Conservation (phyloP, 2,113 vertebrate species). For the Daubentonia madagascariensis region DNA sequence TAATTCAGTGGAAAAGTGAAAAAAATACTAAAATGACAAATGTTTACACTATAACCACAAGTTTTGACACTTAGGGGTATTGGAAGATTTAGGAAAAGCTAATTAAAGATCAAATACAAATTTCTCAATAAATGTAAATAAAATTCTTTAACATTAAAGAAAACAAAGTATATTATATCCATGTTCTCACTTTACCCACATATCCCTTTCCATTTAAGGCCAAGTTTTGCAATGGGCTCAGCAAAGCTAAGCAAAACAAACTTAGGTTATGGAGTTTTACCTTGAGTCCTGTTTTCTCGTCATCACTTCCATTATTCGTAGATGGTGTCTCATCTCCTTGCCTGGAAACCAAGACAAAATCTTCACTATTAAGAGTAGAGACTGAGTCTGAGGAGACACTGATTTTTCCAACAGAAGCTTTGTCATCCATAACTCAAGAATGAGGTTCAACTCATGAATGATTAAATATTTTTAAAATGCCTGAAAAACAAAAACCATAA, state of each 20-base stretch:
- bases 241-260: conserved; percentile 72
- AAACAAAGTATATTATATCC: not conserved
- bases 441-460: conserved; percentile 95
- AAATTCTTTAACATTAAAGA: not conserved
- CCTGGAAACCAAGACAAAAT: conserved; percentile 99
- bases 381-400: conserved; percentile 99
- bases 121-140: not conserved
- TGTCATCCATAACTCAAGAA: conserved; percentile 99
- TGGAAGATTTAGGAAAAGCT: conserved; percentile 20
- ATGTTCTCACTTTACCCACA: conserved; percentile 64
- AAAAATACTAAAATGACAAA: conserved; percentile 36
- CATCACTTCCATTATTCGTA: conserved; percentile 99
- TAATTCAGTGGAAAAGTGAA: not conserved
- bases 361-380: conserved; percentile 99
- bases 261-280: conserved; percentile 85
- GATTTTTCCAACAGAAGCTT: conserved; percentile 99
- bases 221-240: conserved; percentile 51
- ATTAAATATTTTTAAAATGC: conserved; percentile 91
- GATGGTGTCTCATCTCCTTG: conserved; percentile 98
- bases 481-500: conserved; percentile 92
- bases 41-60: not conserved
- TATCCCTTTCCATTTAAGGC: conserved; percentile 57
- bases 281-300: conserved; percentile 99
- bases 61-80: not conserved
- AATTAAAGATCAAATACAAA: conserved; percentile 37